phyloP scores from a whole-genome alignment of 1,140 invertebrate genomes.

The Philaenus spumarius region DNA sequence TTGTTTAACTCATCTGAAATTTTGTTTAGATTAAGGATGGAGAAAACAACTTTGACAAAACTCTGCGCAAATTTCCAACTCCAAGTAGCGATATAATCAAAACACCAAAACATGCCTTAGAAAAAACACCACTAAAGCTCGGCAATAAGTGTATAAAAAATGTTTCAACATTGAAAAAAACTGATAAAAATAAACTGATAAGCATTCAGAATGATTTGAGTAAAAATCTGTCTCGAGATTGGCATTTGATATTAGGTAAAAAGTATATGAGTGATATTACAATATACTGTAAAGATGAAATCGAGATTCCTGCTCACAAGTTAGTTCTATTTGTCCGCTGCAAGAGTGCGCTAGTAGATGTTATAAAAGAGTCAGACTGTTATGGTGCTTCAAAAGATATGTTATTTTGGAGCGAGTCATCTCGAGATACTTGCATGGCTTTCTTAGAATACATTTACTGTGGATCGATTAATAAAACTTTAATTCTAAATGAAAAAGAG shows the following conservation, averaged over 20 bases:
- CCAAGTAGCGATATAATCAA: too few relatives aligned
- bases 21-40: too few relatives aligned
- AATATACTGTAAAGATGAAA: slow-evolving; percentile 22
- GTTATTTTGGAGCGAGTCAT: slow-evolving; percentile 21
- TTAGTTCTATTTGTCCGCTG: slow-evolving; percentile 23
- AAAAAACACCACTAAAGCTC: too few relatives aligned
- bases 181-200: too few relatives aligned
- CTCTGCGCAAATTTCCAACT: too few relatives aligned
- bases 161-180: too few relatives aligned
- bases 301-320: slow-evolving; percentile 22
- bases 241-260: slow-evolving; percentile 21
- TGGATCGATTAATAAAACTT: slow-evolving; percentile 5
- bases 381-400: slow-evolving; percentile 6
- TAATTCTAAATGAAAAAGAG: not conserved
- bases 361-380: slow-evolving; percentile 13
- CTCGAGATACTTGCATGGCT: slow-evolving; percentile 11
- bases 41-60: too few relatives aligned
- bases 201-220: too few relatives aligned
- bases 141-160: too few relatives aligned
- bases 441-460: slow-evolving; percentile 23
- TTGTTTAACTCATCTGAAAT: too few relatives aligned
- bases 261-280: slow-evolving; percentile 24
- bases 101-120: too few relatives aligned
- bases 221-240: slow-evolving; percentile 16
- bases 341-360: slow-evolving; percentile 21